Evolutionary conservation across 2,888 invertebrate species (phyloP).

Genomic region (Arrhopalites spinosus): DNA sequence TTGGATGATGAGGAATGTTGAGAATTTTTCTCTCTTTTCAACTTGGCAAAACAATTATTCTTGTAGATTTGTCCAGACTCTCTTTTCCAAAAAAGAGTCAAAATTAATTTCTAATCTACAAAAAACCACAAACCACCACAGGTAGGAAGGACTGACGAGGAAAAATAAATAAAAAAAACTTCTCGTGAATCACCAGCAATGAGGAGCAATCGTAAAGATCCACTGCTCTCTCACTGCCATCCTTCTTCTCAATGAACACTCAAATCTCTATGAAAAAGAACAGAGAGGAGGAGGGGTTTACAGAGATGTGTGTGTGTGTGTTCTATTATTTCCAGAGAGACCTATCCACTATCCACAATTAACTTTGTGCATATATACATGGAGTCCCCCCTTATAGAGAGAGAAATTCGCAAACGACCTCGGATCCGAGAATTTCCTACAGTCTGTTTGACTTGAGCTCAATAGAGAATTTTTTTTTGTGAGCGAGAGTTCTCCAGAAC

Average conservation of each 20-base stretch:
- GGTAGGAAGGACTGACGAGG: not conserved
- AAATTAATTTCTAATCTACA: not conserved
- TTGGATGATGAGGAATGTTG: too few species aligned
- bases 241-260: conserved; percentile 24
- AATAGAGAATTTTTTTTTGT: not conserved
- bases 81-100: too few species aligned
- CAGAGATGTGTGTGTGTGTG: not conserved
- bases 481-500: not conserved
- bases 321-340: not conserved
- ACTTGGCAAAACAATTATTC: not conserved
- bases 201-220: too few species aligned
- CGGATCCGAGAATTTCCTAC: conserved; percentile 15
- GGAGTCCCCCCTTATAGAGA: too few species aligned
- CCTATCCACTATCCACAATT: not conserved
- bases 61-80: too few species aligned
- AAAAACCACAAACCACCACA: not conserved
- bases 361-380: too few species aligned
- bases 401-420: not conserved
- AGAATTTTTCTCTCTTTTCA: not conserved
- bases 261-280: not conserved
- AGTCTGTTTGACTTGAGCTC: conserved; percentile 27
- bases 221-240: conserved; percentile 16
- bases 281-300: not conserved
- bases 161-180: too few species aligned
- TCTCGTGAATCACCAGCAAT: not conserved